A percentile compares a stretch with the other conserved stretches of the same genome.
Conservation (phyloP, 2,113 vertebrate species). For the Diadophis punctatus region DNA sequence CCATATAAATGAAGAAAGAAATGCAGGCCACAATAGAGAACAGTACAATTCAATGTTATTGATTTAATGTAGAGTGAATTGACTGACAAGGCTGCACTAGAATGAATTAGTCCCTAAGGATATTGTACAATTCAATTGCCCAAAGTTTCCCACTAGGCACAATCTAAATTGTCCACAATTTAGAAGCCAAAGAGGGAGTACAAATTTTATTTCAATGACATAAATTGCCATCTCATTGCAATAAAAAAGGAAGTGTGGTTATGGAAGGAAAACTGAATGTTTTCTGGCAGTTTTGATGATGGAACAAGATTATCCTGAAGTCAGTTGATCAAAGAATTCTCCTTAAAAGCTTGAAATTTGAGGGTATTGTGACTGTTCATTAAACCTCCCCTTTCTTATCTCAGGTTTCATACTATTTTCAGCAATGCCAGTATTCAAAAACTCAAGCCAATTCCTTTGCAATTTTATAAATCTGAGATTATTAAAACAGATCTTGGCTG, state of each 20-base stretch:
- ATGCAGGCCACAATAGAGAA: background rate
- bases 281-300: background rate
- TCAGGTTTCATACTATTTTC: background rate
- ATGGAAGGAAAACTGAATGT: background rate
- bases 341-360: background rate
- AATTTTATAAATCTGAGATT: background rate
- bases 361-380: background rate
- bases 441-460: background rate
- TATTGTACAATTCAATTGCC: background rate
- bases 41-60: background rate
- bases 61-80: background rate
- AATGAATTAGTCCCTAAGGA: background rate
- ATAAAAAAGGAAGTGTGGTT: background rate
- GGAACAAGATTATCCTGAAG: background rate
- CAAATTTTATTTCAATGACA: background rate
- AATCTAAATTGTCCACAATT: background rate
- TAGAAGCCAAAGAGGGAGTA: background rate
- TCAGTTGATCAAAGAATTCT: background rate
- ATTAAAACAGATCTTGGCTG: background rate
- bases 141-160: background rate
- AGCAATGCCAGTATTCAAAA: background rate
- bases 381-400: background rate
- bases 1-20: background rate
- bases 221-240: background rate
- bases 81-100: background rate